Evolutionary conservation across 2,797 vertebrate genomes (phyloP).

Genomic region (Pangasius krempfi): DNA sequence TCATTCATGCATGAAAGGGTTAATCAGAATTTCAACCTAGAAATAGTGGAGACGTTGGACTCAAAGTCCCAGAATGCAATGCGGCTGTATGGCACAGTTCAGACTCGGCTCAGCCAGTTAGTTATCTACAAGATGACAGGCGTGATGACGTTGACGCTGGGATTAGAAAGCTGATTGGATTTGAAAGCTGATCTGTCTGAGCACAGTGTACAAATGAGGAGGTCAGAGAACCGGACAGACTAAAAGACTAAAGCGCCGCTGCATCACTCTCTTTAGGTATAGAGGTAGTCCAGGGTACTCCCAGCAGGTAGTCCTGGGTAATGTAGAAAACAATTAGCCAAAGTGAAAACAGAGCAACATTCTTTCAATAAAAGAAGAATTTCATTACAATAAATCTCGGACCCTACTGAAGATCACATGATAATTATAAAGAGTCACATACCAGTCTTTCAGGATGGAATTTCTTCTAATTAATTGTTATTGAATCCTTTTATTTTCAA

Average conservation of each 20-base stretch:
- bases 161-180: neutral
- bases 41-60: neutral
- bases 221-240: neutral
- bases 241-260: neutral
- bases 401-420: neutral
- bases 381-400: neutral
- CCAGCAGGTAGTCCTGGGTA: neutral
- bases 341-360: neutral
- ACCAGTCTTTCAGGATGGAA: neutral
- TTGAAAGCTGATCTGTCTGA: neutral
- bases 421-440: neutral
- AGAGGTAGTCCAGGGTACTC: neutral
- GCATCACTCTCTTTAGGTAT: neutral
- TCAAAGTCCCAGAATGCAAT: neutral
- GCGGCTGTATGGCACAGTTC: neutral
- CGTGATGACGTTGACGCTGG: neutral
- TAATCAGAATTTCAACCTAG: neutral
- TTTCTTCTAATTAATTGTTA: neutral
- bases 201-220: neutral
- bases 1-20: neutral
- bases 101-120: neutral
- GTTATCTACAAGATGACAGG: neutral
- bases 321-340: neutral
- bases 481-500: neutral
- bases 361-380: neutral